Evolutionary conservation across 37 sponge, comb jelly and placozoan genomes (phyloP).

Genomic region (Haliclona indistincta): DNA sequence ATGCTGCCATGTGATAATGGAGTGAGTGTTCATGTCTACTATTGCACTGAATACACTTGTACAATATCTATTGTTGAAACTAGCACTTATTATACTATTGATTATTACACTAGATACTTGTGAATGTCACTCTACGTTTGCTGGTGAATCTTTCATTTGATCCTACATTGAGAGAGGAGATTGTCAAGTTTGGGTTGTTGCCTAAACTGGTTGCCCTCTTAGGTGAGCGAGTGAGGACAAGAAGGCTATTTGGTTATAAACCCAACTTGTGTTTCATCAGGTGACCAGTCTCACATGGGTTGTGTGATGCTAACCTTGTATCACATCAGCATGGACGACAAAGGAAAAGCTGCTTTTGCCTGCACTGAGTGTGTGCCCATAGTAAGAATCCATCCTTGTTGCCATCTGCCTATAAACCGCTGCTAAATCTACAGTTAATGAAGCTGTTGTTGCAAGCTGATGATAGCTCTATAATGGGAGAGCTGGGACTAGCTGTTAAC

Average conservation of each 20-base stretch:
- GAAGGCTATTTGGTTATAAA: neutral
- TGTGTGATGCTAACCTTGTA: slow-evolving; percentile 79
- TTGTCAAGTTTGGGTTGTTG: slow-evolving; percentile 82
- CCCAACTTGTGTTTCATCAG: slow-evolving; percentile 17
- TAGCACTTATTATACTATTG: neutral
- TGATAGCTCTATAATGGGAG: slow-evolving; percentile 70
- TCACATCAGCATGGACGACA: slow-evolving; percentile 89
- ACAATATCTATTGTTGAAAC: neutral
- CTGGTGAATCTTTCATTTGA: slow-evolving; percentile 97
- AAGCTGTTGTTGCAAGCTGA: slow-evolving; percentile 75
- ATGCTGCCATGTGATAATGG: slow-evolving; percentile 81
- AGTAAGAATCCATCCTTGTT: slow-evolving; percentile 22
- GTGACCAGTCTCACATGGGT: slow-evolving; percentile 41
- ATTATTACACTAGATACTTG: slow-evolving; percentile 56
- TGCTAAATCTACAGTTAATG: slow-evolving; percentile 52
- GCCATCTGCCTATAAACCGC: neutral
- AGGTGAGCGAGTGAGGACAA: slow-evolving; percentile 27
- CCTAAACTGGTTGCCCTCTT: slow-evolving; percentile 83
- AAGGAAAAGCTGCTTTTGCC: slow-evolving; percentile 67
- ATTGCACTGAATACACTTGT: neutral
- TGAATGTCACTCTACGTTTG: slow-evolving; percentile 74
- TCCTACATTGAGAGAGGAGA: slow-evolving; percentile 62
- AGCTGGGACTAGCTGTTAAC: slow-evolving; percentile 87
- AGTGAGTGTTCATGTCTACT: slow-evolving; percentile 17
- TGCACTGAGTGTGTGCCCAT: slow-evolving; percentile 85